These are phyloP conservation scores for Labrus mixtus DNA, from an alignment of 2,113 vertebrate species.

Conservation along the genomic window DNA sequence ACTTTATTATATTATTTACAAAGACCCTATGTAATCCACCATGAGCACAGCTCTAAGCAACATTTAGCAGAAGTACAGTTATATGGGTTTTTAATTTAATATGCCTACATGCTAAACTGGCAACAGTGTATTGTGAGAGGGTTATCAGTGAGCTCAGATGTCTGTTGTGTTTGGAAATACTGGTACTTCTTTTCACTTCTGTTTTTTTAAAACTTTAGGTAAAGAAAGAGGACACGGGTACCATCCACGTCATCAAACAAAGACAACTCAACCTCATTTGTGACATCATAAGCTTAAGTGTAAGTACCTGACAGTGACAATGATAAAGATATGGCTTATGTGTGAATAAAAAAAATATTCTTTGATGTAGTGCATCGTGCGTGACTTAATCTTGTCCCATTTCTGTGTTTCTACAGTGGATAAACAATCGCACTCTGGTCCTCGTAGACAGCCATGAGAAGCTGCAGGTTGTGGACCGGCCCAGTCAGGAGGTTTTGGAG, in stretches of 20 bases:
- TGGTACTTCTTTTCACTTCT: not conserved
- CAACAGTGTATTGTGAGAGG: too few species aligned
- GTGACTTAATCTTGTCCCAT: not conserved
- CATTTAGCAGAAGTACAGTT: too few species aligned
- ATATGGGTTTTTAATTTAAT: too few species aligned
- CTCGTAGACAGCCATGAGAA: slow-evolving; percentile 96
- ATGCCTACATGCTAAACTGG: too few species aligned
- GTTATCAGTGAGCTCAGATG: not conserved
- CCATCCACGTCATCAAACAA: slow-evolving; percentile 97
- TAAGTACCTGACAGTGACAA: slow-evolving; percentile 78
- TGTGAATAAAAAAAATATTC: not conserved
- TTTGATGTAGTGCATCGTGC: not conserved
- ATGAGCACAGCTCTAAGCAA: too few species aligned
- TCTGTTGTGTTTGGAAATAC: not conserved
- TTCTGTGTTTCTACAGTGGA: slow-evolving; percentile 86
- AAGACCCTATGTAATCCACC: too few species aligned
- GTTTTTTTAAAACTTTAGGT: slow-evolving; percentile 84
- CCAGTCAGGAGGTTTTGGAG: slow-evolving; percentile 94
- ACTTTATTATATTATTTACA: too few species aligned
- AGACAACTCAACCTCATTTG: slow-evolving; percentile 94
- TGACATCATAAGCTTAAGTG: slow-evolving; percentile 97
- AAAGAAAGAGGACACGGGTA: slow-evolving; percentile 94
- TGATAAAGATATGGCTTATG: not conserved
- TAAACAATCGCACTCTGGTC: slow-evolving; percentile 92
- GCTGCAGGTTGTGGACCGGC: slow-evolving; percentile 93